Evolutionary conservation across 2,797 vertebrate genomes (phyloP), one percentile per base, ranked within the genome.

Genomic region (Hippocampus kuda): DNA sequence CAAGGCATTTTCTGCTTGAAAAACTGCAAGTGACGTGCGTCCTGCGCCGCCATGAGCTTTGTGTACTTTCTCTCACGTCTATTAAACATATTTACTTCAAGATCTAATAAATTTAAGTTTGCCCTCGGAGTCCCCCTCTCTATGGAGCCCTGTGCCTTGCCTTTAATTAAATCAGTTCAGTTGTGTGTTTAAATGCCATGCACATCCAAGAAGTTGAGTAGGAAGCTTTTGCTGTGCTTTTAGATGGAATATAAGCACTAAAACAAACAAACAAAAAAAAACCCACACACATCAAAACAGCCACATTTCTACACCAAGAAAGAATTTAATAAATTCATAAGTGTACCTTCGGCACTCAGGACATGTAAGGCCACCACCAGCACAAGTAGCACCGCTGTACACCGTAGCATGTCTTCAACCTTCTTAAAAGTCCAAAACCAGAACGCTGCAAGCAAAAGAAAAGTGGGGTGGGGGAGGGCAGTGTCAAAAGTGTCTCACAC

Each of bases 261-360:
- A 56, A 56, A 24, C 34, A 38, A 38, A 38, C 34, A 34, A 34
- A 34, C 34, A 38, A 38, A 38, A 30, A 30, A 1, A 38, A 8
- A 1, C 34, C n/a, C 53, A 12, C n/a, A 24, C 12, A 56, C 4
- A 9, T 10, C 26, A 46, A 57, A 48, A 60, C 38, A 60, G 1
- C 24, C 20, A 11, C 8, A 38, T 61, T 9, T 20, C 6, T 16
- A 38, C 5, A 16, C 10, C 27, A 15, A 59, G 11, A 7, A 9
- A 46, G 3, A 46, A 10, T 8, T 38, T 60, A 68, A 30, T 2
- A 5, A 20, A 3, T 18, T 54, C 2, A 59, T n/a, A 51, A 20
- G 22, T 80, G 92, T 91, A 99, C 97, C 96, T 89, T 98, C 95
- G 60, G 93, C 87, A 67, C 91, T 92, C 76, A 93, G 78, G 22